phyloP scores from a whole-genome alignment of 2,797 vertebrate species.

The Hippoglossus hippoglossus region DNA sequence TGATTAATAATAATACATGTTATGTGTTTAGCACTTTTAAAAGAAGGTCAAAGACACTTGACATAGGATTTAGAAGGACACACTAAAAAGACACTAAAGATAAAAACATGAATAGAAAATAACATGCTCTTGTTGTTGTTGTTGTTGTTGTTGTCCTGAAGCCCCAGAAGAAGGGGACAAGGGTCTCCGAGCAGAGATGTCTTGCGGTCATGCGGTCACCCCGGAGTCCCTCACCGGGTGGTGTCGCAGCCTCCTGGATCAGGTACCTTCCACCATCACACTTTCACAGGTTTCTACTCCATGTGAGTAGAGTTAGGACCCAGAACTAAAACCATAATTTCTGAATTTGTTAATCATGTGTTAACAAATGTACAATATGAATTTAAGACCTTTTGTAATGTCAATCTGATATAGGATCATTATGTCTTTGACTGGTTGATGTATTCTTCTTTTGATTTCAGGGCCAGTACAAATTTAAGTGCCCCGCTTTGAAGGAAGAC shows the following conservation, averaged over 20 bases:
- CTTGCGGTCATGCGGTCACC: slow-evolving; percentile 81
- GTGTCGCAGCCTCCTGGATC: slow-evolving; percentile 80
- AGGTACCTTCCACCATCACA: slow-evolving; percentile 56
- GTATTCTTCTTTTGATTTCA: slow-evolving; percentile 36
- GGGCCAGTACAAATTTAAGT: slow-evolving; percentile 77
- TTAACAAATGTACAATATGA: too few species aligned
- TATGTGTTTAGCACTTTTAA: too few species aligned
- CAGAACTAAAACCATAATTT: neutral
- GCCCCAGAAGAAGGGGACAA: slow-evolving; percentile 72
- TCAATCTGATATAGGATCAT: neutral
- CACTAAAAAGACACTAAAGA: too few species aligned
- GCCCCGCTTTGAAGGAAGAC: slow-evolving; percentile 64
- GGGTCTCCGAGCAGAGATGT: slow-evolving; percentile 74
- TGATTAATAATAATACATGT: too few species aligned
- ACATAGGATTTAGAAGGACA: too few species aligned
- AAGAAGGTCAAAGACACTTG: too few species aligned
- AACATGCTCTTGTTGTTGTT: neutral
- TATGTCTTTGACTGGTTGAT: neutral
- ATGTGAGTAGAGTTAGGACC: neutral
- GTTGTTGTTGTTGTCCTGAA: slow-evolving; percentile 33
- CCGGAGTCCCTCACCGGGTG: slow-evolving; percentile 79
- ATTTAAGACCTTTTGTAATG: too few species aligned
- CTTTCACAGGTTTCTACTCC: too few species aligned
- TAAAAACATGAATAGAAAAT: too few species aligned
- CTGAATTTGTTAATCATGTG: too few species aligned